Base-by-base conservation (phyloP, 2,113 vertebrate genomes). In the Tetraodon nigroviridis region DNA sequence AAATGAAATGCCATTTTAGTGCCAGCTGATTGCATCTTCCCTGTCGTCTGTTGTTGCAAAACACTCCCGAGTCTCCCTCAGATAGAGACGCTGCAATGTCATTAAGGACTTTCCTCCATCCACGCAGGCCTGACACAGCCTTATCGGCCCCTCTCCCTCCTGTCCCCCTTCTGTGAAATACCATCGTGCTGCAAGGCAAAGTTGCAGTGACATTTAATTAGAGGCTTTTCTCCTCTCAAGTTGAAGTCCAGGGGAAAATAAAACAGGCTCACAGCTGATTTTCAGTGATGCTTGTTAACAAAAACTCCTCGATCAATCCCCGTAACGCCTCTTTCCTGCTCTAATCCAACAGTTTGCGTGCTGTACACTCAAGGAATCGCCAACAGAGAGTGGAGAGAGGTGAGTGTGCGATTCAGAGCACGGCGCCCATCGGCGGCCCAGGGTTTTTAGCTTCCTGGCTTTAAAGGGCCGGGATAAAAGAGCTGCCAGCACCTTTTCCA, bases 341-440 rank as follows among this genome's bases (percentile, higher is more conserved):
- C 32, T 61, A 5, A 16, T 73, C 55, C 77, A 51, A 68, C 81
- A 91, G 90, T 91, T 69, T 91, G 90, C 61, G 93, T 98, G 82
- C 92, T 98, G 72, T 98, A 98, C 87, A 92, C 90, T 44, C 95
- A 98, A 93, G 94, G 91, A 70, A 90, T 96, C 79, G 93, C 92
- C 78, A 96, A 92, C 89, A 94, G 94, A 80, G 95, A 98, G 81
- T 98, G 96, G 96, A 93, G 93, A 91, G 96, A 98, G 94, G 95
- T 98, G 93, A 93, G 94, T 79, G 63, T 24, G 27, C 1, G 14
- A 18, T 18, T 51, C 51, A n/a, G 18, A 32, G 54, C 14, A 18
- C 53, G 2, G 47, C 24, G 22, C 22, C 5, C 3, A 5, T 5
- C 22, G 22, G 22, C 22, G 22, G 2, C 22, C 22, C 22, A 24